Conservation (phyloP, 2,113 vertebrate species). For the Synodontis membranacea region DNA sequence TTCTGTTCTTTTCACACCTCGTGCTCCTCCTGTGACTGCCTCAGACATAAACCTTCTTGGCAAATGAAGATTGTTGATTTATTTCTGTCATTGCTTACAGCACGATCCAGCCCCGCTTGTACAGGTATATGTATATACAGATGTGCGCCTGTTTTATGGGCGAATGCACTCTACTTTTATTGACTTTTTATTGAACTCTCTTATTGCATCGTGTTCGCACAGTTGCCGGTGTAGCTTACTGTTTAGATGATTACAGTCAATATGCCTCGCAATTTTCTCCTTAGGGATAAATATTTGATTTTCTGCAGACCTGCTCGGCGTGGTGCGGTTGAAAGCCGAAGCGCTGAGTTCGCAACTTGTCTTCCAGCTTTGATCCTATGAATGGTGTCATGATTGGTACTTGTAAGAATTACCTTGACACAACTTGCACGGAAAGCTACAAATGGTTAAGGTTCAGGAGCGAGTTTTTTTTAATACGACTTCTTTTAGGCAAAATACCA, state of each 20-base stretch:
- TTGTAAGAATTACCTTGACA: neutral
- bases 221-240: constrained; percentile 4
- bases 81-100: neutral
- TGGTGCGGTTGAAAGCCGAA: neutral
- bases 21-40: neutral
- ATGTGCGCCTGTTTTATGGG: neutral
- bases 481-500: neutral
- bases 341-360: neutral
- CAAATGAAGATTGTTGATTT: neutral
- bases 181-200: constrained; percentile 1
- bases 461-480: neutral
- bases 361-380: constrained; percentile 13
- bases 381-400: neutral
- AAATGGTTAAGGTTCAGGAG: neutral
- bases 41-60: neutral
- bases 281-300: constrained; percentile 7
- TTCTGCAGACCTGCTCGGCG: neutral
- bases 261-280: constrained; percentile 20
- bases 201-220: constrained; percentile 22
- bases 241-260: constrained; percentile 16
- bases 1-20: neutral
- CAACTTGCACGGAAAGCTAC: neutral
- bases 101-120: neutral
- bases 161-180: constrained; percentile 13
- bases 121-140: neutral